A percentile compares a stretch with the other conserved stretches of the same genome.
Evolutionary conservation across 2,113 vertebrate genomes (phyloP).

Genomic region (Menura novaehollandiae): DNA sequence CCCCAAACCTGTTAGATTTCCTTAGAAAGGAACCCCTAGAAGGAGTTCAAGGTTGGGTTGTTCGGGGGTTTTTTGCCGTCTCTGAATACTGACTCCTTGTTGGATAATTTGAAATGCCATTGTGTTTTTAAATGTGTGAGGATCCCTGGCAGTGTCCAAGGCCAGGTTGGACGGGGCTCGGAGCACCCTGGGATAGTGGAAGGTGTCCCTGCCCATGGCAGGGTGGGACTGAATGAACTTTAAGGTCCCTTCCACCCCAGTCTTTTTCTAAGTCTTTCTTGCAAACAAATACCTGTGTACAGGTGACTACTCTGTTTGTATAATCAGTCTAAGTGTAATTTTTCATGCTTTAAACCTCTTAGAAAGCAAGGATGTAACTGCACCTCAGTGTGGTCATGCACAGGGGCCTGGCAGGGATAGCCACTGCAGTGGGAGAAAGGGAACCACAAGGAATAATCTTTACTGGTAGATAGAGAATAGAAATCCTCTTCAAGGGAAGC

Average conservation of each 20-base stretch:
- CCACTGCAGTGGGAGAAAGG: not conserved
- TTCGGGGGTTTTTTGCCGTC: not conserved
- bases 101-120: not conserved
- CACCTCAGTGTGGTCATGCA: accelerated
- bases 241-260: not conserved
- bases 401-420: not conserved
- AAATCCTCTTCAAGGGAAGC: not conserved
- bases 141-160: not conserved
- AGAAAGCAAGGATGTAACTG: not conserved
- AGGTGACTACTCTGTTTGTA: not conserved
- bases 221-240: accelerated
- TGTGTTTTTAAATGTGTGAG: not conserved
- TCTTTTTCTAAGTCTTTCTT: not conserved
- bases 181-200: not conserved
- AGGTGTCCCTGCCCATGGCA: not conserved
- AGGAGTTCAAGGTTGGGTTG: not conserved
- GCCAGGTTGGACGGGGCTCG: not conserved
- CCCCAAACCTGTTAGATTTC: not conserved
- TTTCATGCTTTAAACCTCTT: not conserved
- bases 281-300: not conserved
- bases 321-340: not conserved
- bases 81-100: not conserved
- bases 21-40: not conserved
- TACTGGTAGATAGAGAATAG: not conserved
- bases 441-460: not conserved